These are phyloP conservation scores for Zoanthus sociatus DNA, from an alignment of 92 coral and sea anemone species.

Conservation along the genomic window DNA sequence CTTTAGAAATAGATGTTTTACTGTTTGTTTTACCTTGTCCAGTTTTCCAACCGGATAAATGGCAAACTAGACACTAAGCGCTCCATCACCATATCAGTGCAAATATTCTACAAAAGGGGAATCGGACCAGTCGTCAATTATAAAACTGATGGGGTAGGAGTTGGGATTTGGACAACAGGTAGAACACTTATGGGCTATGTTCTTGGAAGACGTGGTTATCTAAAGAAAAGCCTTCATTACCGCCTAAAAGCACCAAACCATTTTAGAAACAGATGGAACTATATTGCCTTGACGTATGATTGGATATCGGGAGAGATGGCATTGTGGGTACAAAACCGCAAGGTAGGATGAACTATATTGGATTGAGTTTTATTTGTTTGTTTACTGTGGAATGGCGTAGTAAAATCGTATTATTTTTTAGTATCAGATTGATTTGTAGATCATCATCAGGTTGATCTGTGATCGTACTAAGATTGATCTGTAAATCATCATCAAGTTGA, in stretches of 20 bases:
- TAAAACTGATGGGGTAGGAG: slow-evolving; percentile 71
- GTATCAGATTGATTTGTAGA: neutral
- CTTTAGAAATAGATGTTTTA: neutral
- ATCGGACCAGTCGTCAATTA: slow-evolving; percentile 83
- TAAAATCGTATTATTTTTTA: neutral
- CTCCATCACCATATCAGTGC: slow-evolving; percentile 75
- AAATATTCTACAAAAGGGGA: slow-evolving; percentile 63
- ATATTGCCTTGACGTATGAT: slow-evolving; percentile 78
- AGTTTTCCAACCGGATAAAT: slow-evolving; percentile 60
- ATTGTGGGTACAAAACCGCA: slow-evolving; percentile 73
- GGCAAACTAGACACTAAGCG: slow-evolving; percentile 78
- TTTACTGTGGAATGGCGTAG: neutral
- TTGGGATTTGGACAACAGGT: slow-evolving; percentile 74
- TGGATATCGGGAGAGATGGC: slow-evolving; percentile 57
- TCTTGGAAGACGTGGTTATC: slow-evolving; percentile 64
- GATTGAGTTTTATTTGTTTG: neutral
- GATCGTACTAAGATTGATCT: neutral
- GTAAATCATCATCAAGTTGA: too few relatives aligned
- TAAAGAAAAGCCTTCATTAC: slow-evolving; percentile 56
- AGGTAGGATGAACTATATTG: slow-evolving; percentile 43
- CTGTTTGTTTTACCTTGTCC: neutral
- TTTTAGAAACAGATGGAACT: slow-evolving; percentile 64
- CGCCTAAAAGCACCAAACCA: slow-evolving; percentile 21
- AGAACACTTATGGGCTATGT: slow-evolving; percentile 62
- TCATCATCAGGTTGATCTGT: neutral